A percentile compares a stretch with the other conserved stretches of the same genome.
phyloP scores from a whole-genome alignment of 2,888 invertebrate species.

The Drosophila prostipennis region DNA sequence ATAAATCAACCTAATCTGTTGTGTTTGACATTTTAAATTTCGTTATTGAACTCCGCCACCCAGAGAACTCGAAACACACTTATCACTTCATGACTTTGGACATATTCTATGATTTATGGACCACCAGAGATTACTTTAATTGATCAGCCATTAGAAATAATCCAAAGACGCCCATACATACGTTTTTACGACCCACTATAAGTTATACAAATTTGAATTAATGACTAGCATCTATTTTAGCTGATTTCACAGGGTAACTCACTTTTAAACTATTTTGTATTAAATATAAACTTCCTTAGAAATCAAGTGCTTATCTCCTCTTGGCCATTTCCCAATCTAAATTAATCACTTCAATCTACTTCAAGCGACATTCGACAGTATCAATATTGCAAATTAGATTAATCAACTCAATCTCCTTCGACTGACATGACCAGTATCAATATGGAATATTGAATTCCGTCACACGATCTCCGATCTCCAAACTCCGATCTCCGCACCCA shows the following conservation, averaged over 20 bases:
- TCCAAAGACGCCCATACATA: not conserved
- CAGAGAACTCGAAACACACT: not conserved
- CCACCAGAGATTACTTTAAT: slow-evolving; percentile 2
- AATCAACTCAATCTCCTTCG: not conserved
- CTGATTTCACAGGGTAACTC: not conserved
- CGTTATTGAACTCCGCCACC: slow-evolving; percentile 3
- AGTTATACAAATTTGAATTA: not conserved
- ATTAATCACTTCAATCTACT: slow-evolving; percentile 12
- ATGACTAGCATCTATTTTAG: not conserved
- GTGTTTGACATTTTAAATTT: slow-evolving; percentile 2
- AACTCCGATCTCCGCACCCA: slow-evolving; percentile 4
- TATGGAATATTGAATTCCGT: not conserved
- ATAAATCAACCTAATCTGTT: slow-evolving; percentile 2
- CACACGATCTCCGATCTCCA: not conserved
- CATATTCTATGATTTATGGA: slow-evolving; percentile 1
- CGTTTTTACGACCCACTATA: not conserved
- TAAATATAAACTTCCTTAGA: too few species aligned
- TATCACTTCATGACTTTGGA: not conserved
- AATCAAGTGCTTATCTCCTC: too few species aligned
- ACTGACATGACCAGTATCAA: not conserved
- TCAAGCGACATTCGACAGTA: slow-evolving; percentile 7
- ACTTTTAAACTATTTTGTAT: not conserved
- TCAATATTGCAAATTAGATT: slow-evolving; percentile 18
- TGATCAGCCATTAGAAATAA: slow-evolving; percentile 6
- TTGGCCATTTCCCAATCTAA: slow-evolving; percentile 1